Conservation (phyloP, 2,888 invertebrate species). For the Podabrus alpinus region DNA sequence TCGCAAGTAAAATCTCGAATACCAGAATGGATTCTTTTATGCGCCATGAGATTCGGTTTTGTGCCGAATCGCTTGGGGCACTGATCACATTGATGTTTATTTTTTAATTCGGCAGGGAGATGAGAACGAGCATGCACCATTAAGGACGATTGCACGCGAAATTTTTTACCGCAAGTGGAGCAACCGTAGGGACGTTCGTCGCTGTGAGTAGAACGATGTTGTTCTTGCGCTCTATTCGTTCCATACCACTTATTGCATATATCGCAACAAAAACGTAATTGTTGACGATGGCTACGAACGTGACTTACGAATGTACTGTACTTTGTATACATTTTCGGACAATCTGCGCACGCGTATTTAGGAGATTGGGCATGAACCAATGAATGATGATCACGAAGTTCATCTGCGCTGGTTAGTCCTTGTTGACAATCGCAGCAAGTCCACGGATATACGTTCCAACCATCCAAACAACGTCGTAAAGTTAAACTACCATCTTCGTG, state of each 20-base stretch:
- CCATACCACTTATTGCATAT: conserved; percentile 63
- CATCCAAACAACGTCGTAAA: conserved; percentile 45
- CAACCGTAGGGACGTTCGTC: conserved; percentile 60
- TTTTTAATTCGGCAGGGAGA: conserved; percentile 61
- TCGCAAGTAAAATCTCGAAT: conserved; percentile 62
- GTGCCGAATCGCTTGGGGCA: conserved; percentile 64
- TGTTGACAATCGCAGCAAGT: conserved; percentile 59
- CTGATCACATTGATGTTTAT: conserved; percentile 62
- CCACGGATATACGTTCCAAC: conserved; percentile 59
- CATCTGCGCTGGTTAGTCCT: conserved; percentile 55
- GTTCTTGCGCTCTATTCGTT: conserved; percentile 50
- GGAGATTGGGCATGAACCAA: conserved; percentile 65
- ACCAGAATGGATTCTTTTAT: conserved; percentile 62
- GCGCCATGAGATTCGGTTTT: conserved; percentile 62
- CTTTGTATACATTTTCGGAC: conserved; percentile 65
- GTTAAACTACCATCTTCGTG: conserved; percentile 51
- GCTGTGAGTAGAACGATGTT: conserved; percentile 58
- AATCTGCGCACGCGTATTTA: conserved; percentile 69
- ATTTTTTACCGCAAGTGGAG: conserved; percentile 61
- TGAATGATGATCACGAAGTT: conserved; percentile 65
- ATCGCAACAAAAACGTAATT: conserved; percentile 61
- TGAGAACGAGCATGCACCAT: conserved; percentile 61
- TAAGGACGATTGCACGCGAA: conserved; percentile 61
- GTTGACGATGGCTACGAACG: conserved; percentile 65
- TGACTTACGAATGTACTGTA: conserved; percentile 69